phyloP scores from a whole-genome alignment of 2,888 invertebrate species.

The Clusia tigrina region DNA sequence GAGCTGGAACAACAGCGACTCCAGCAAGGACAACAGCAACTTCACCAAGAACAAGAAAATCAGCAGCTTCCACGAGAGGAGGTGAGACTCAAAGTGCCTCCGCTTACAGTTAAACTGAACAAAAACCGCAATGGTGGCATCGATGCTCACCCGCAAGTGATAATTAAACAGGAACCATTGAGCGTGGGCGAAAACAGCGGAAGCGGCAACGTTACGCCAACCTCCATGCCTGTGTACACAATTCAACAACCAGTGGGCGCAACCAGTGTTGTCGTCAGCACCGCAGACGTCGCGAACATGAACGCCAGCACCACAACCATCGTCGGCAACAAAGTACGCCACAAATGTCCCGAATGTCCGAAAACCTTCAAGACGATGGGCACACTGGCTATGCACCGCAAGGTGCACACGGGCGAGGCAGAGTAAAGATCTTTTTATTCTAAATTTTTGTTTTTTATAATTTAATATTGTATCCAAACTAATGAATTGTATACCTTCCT shows the following conservation, averaged over 20 bases:
- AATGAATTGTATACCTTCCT: slow-evolving; percentile 40
- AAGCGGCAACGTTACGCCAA: slow-evolving; percentile 45
- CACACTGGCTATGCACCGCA: slow-evolving; percentile 62
- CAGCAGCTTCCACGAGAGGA: slow-evolving; percentile 36
- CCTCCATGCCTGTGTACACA: slow-evolving; percentile 55
- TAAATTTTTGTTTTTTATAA: slow-evolving; percentile 27
- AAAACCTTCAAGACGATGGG: slow-evolving; percentile 63
- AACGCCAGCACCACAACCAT: slow-evolving; percentile 31
- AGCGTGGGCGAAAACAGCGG: slow-evolving; percentile 46
- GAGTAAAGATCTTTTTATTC: slow-evolving; percentile 58
- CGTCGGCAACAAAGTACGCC: slow-evolving; percentile 52
- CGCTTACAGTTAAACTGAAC: slow-evolving; percentile 58
- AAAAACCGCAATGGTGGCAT: slow-evolving; percentile 55
- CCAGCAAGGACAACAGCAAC: slow-evolving; percentile 42
- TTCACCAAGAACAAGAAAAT: slow-evolving; percentile 43
- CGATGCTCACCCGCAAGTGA: slow-evolving; percentile 56
- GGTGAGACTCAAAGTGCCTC: slow-evolving; percentile 56
- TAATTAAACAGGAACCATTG: slow-evolving; percentile 59
- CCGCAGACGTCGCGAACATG: slow-evolving; percentile 14
- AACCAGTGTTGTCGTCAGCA: slow-evolving; percentile 46
- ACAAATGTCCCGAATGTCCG: slow-evolving; percentile 63
- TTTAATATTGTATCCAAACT: slow-evolving; percentile 27
- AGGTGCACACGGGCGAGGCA: slow-evolving; percentile 63
- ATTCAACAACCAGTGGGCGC: slow-evolving; percentile 47
- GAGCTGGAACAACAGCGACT: slow-evolving; percentile 43